Percentiles rank a stretch among this genome's conserved stretches.
Conservation (phyloP, 2,113 vertebrate species). For the Eulemur macaco region DNA sequence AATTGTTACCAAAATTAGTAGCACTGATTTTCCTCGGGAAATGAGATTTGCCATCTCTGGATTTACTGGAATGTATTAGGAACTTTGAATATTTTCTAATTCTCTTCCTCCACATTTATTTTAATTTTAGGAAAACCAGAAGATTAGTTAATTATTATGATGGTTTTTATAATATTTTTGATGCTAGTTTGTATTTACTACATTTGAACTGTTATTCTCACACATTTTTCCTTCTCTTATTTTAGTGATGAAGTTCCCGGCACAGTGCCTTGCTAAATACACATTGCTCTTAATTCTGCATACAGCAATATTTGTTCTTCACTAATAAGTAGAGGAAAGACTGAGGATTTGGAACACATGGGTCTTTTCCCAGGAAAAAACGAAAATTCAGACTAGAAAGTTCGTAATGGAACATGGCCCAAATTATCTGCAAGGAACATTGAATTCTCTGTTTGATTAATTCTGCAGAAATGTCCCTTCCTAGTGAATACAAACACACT, state of each 20-base stretch:
- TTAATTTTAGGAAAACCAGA: background rate
- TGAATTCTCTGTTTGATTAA: constrained; percentile 69
- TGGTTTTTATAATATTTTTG: background rate
- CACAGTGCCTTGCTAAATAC: background rate
- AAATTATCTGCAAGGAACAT: constrained; percentile 74
- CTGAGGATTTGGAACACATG: constrained; percentile 72
- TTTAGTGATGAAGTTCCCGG: background rate
- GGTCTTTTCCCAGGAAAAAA: constrained; percentile 76
- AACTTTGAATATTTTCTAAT: background rate
- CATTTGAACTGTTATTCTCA: background rate
- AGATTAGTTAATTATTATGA: background rate
- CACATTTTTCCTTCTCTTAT: background rate
- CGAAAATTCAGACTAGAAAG: constrained; percentile 69
- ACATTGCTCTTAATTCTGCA: background rate
- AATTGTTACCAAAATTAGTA: background rate
- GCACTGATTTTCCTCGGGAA: constrained; percentile 15
- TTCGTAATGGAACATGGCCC: constrained; percentile 69
- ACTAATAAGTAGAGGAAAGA: background rate
- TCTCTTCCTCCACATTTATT: background rate
- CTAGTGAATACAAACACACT: constrained; percentile 27
- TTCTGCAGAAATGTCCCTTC: constrained; percentile 27
- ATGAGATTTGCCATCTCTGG: background rate
- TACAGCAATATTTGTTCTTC: background rate
- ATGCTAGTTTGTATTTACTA: background rate
- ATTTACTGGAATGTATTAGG: background rate